Conservation (phyloP, 2,113 vertebrate genomes). For the Dasyprocta punctata region DNA sequence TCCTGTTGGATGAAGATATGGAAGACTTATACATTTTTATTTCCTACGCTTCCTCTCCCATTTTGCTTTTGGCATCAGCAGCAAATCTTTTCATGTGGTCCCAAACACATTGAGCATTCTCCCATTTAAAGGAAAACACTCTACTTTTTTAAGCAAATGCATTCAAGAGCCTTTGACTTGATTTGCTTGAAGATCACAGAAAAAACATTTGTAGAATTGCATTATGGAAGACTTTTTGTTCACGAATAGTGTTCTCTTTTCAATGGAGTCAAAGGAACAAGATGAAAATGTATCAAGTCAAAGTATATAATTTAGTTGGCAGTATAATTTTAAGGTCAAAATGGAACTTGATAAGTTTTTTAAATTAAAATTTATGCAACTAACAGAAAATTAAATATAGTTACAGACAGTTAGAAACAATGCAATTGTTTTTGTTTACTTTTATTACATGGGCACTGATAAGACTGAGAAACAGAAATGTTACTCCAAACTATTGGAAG, state of each 20-base stretch:
- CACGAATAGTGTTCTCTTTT: conserved; percentile 81
- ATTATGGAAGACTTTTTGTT: conserved; percentile 74
- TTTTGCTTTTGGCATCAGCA: conserved; percentile 77
- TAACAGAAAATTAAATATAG: conserved; percentile 71
- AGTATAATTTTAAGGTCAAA: conserved; percentile 76
- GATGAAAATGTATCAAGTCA: conserved; percentile 69
- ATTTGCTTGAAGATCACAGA: conserved; percentile 79
- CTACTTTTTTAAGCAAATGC: conserved; percentile 73
- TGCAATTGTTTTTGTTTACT: conserved; percentile 85
- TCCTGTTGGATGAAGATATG: conserved; percentile 98
- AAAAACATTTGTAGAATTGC: conserved; percentile 56
- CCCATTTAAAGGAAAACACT: conserved; percentile 75
- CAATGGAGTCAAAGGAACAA: conserved; percentile 73
- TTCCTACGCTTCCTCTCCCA: neutral
- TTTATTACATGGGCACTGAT: conserved; percentile 86
- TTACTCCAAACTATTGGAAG: conserved; percentile 82
- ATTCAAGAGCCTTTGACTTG: conserved; percentile 65
- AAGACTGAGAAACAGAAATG: conserved; percentile 71
- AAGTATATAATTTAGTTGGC: conserved; percentile 79
- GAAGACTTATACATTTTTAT: conserved; percentile 91
- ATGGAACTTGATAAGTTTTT: conserved; percentile 79
- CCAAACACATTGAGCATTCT: conserved; percentile 75
- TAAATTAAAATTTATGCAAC: conserved; percentile 83
- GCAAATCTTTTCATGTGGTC: conserved; percentile 77
- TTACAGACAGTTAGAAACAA: conserved; percentile 79